Evolutionary conservation across 2,113 vertebrate genomes (phyloP).

Genomic region (Motacilla tschutschensis): DNA sequence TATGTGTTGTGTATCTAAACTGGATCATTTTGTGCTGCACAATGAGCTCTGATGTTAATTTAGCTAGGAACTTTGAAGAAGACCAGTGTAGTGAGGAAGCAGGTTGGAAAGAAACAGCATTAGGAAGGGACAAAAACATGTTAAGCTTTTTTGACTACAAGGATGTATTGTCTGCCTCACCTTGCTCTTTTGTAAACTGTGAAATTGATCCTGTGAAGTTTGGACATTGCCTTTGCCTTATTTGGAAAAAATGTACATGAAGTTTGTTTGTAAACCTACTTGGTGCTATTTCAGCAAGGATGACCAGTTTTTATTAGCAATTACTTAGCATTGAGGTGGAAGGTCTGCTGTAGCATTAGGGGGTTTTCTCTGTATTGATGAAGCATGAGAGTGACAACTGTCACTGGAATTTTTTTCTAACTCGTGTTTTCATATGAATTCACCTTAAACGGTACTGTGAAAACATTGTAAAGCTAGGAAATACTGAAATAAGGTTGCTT

Average conservation of each 20-base stretch:
- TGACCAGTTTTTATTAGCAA: not conserved
- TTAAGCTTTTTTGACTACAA: not conserved
- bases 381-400: not conserved
- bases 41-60: not conserved
- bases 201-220: not conserved
- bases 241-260: not conserved
- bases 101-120: not conserved
- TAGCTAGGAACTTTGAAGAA: not conserved
- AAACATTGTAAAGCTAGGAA: not conserved
- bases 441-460: not conserved
- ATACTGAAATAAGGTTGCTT: slow-evolving; percentile 1
- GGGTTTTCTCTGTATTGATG: not conserved
- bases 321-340: not conserved
- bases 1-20: not conserved
- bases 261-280: not conserved
- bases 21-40: not conserved
- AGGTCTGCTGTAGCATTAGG: not conserved
- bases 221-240: not conserved
- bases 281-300: not conserved
- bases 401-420: not conserved
- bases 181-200: not conserved
- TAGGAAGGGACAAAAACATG: not conserved
- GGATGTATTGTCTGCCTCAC: not conserved
- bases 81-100: not conserved
- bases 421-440: not conserved